Evolutionary conservation across 2,888 invertebrate species (phyloP), one percentile per base, ranked within the genome.

Genomic region (Cerceris ruficornis): DNA sequence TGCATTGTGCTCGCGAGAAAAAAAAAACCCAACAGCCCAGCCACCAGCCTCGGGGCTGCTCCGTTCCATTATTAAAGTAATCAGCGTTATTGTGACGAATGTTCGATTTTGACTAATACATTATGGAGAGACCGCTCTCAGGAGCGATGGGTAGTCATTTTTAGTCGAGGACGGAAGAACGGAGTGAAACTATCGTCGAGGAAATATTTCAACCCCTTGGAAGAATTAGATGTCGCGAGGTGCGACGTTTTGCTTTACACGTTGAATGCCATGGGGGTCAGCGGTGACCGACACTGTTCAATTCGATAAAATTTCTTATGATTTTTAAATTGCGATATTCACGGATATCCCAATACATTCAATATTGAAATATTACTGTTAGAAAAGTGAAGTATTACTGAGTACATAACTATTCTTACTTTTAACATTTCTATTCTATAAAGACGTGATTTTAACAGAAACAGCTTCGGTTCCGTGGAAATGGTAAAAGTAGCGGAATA

Each of bases 21-120:
- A 81, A 57, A 15, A 54, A 54, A n/a, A 90, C 91, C 89, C 90
- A 87, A 91, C 91, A 90, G 91, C 91, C 90, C 91, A 90, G 87
- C 87, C 86, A 87, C 89, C 88, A 88, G 88, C 90, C 92, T 91
- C 76, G 84, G 74, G 89, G 91, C 91, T 84, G 90, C 90, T 91
- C 90, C 83, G 86, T 86, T 84, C 89, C 88, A 91, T 91, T 91
- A 92, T 92, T 92, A 87, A 89, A 91, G 89, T 92, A 92, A 92
- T 92, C 92, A 91, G 90, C 88, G 90, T 88, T 89, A 91, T 90
- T 91, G 90, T 91, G 90, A 90, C 89, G 89, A 75, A 86, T 86
- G 86, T 89, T 87, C 87, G 87, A 81, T 88, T 88, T 89, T 88
- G 86, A 87, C 86, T 88, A 86, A 88, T 87, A 84, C 82, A 73